These are phyloP conservation scores for Cataglyphis cursor DNA, from an alignment of 2,888 invertebrate genomes.

Conservation along the genomic window DNA sequence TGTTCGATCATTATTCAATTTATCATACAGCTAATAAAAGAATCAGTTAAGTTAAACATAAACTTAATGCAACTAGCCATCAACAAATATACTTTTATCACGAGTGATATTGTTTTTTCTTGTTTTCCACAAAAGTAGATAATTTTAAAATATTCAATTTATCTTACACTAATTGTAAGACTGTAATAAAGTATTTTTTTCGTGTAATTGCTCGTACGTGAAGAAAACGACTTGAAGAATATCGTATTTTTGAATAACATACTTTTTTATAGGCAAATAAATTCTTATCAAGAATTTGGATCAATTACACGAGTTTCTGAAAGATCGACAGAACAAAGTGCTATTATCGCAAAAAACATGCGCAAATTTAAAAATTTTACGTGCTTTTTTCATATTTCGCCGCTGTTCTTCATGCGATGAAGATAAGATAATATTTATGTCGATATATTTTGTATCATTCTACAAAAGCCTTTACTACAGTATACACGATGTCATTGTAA, in stretches of 20 bases:
- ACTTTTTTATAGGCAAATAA: not conserved
- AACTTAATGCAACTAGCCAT: constrained; percentile 4
- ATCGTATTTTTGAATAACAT: not conserved
- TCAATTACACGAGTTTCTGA: not conserved
- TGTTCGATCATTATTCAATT: not conserved
- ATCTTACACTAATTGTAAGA: not conserved
- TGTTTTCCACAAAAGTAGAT: not conserved
- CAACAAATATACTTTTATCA: constrained; percentile 23
- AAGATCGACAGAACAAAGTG: not conserved
- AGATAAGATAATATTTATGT: constrained; percentile 65
- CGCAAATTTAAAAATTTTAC: constrained; percentile 19
- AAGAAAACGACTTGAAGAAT: not conserved
- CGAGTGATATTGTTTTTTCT: constrained; percentile 23
- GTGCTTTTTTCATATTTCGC: constrained; percentile 31
- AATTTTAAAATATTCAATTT: constrained; percentile 11
- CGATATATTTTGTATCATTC: constrained; percentile 72
- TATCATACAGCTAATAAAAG: not conserved
- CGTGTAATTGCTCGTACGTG: not conserved
- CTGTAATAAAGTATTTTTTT: not conserved
- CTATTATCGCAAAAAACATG: not conserved
- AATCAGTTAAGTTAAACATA: not conserved
- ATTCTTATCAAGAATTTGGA: not conserved
- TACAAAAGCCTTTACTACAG: constrained; percentile 59
- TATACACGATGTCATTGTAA: constrained; percentile 64
- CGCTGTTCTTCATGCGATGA: constrained; percentile 27